Conservation (phyloP, 2,797 vertebrate genomes). For the Hemitrygon akajei region DNA sequence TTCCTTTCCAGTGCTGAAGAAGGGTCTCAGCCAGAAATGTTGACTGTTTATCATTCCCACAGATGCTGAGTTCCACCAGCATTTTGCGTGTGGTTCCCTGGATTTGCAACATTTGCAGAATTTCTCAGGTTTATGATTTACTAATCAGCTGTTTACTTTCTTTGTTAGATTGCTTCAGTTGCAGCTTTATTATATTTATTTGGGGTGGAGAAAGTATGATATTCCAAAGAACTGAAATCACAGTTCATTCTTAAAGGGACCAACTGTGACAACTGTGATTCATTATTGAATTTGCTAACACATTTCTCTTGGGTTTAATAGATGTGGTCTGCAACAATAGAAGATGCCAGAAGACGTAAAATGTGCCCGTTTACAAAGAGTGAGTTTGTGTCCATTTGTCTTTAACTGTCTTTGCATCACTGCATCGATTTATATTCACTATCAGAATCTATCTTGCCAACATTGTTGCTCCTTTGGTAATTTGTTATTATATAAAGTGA, state of each 20-base stretch:
- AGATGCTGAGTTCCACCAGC: no score
- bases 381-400: background rate
- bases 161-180: background rate
- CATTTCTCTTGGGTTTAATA: background rate
- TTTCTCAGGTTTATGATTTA: background rate
- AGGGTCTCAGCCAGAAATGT: no score
- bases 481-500: background rate
- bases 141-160: background rate
- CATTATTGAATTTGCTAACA: background rate
- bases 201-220: background rate
- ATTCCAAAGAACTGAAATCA: background rate
- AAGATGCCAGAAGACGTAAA: constrained; percentile 14
- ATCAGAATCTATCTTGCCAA: background rate
- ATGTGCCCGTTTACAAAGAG: background rate
- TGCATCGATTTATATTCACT: background rate
- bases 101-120: no score
- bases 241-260: background rate
- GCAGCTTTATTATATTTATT: background rate
- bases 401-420: background rate
- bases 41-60: no score
- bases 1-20: no score
- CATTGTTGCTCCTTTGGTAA: background rate
- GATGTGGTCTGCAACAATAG: constrained; percentile 2
- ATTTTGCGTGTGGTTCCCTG: no score
- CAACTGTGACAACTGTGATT: background rate